phyloP scores from a whole-genome alignment of 2,113 vertebrate genomes.

The Etia nguti region DNA sequence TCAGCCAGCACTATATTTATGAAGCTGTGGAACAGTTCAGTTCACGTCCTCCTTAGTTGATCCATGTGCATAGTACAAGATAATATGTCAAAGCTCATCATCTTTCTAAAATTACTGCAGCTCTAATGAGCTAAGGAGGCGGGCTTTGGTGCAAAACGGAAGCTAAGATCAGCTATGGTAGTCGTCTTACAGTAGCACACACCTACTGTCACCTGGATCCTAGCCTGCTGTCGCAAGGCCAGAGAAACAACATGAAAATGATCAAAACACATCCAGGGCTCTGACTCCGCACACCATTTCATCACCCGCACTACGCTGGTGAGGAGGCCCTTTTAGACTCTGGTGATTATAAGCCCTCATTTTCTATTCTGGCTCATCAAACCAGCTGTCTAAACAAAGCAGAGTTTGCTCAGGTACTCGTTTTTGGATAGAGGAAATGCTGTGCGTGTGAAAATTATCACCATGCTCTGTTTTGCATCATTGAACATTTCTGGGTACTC shows the following conservation, averaged over 20 bases:
- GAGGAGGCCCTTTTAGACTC: constrained; percentile 33
- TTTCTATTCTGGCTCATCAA: constrained; percentile 57
- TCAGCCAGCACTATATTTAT: not conserved
- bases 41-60: constrained; percentile 22
- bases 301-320: constrained; percentile 11
- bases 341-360: constrained; percentile 54
- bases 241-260: constrained; percentile 22
- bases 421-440: constrained; percentile 24
- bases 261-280: constrained; percentile 41
- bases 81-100: constrained; percentile 42
- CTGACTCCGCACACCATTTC: constrained; percentile 34
- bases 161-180: constrained; percentile 19
- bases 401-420: constrained; percentile 56
- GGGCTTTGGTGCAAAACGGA: not conserved
- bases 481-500: constrained; percentile 26
- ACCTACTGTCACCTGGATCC: constrained; percentile 32
- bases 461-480: constrained; percentile 45
- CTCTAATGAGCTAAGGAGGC: constrained; percentile 28
- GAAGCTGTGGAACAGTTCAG: not conserved
- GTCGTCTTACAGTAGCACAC: not conserved
- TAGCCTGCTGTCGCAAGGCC: constrained; percentile 2
- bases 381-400: constrained; percentile 65
- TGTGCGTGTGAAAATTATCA: constrained; percentile 33
- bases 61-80: not conserved
- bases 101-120: constrained; percentile 29